Conservation (phyloP, 2,888 invertebrate species). For the Diarsia brunnea region DNA sequence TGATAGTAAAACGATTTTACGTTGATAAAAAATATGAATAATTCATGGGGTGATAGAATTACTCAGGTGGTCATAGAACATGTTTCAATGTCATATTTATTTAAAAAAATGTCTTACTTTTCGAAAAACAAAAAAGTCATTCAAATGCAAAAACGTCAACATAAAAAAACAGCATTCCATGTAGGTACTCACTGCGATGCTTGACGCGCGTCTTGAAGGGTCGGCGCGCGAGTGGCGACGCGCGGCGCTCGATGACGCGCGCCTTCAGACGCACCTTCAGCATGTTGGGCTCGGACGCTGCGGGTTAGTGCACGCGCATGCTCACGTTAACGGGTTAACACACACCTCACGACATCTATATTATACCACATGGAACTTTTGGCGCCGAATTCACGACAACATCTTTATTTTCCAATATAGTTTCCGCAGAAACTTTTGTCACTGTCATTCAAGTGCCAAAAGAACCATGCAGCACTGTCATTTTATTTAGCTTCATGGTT, state of each 20-base stretch:
- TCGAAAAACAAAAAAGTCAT: constrained; percentile 10
- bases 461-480: neutral
- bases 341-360: constrained; percentile 34
- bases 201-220: constrained; percentile 94
- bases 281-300: constrained; percentile 99
- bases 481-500: neutral
- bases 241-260: constrained; percentile 98
- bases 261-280: constrained; percentile 98
- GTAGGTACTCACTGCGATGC: constrained; percentile 89
- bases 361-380: neutral
- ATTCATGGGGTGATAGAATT: neutral
- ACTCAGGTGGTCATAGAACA: neutral
- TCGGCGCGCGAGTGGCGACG: constrained; percentile 97
- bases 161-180: constrained; percentile 20
- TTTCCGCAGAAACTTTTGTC: neutral
- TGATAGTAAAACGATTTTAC: neutral
- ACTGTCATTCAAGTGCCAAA: neutral
- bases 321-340: constrained; percentile 58
- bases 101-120: neutral
- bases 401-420: neutral
- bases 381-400: neutral
- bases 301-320: constrained; percentile 84
- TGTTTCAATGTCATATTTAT: neutral
- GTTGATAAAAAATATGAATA: neutral
- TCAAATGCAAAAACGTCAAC: constrained; percentile 27